Evolutionary conservation across 2,113 vertebrate species (phyloP).

Genomic region (Apistogramma diplotaenia): DNA sequence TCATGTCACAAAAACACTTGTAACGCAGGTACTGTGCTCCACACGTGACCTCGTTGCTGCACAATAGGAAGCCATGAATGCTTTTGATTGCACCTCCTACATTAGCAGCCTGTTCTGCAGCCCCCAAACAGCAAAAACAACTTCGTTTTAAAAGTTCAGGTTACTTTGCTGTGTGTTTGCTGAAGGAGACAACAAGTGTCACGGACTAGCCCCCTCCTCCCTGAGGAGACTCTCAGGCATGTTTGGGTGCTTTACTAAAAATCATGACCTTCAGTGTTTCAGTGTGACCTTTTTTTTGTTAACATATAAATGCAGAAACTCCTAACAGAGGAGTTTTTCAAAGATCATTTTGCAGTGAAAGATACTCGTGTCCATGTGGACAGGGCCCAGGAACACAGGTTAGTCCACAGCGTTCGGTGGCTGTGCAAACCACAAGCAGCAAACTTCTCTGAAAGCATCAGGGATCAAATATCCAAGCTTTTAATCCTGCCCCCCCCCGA

Average conservation of each 20-base stretch:
- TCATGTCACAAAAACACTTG: no score
- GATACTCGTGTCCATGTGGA: neutral
- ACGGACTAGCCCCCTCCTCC: neutral
- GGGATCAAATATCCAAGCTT: neutral
- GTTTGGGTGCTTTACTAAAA: no score
- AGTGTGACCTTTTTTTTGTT: no score
- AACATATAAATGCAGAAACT: neutral
- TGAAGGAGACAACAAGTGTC: neutral
- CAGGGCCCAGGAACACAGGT: no score
- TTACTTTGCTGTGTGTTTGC: neutral
- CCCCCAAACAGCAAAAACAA: neutral
- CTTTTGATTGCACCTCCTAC: fast-evolving
- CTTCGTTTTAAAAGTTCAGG: fast-evolving
- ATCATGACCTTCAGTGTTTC: neutral
- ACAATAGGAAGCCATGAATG: no score
- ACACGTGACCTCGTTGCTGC: no score
- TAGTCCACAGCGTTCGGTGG: no score
- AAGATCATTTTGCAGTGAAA: neutral
- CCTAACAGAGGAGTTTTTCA: neutral
- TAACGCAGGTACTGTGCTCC: no score
- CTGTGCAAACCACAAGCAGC: neutral
- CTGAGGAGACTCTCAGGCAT: neutral
- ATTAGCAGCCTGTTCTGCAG: neutral
- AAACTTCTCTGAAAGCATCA: neutral
- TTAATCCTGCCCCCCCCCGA: neutral